phyloP scores from a whole-genome alignment of 2,797 vertebrate species.

The Chaenodraco wilsoni region DNA sequence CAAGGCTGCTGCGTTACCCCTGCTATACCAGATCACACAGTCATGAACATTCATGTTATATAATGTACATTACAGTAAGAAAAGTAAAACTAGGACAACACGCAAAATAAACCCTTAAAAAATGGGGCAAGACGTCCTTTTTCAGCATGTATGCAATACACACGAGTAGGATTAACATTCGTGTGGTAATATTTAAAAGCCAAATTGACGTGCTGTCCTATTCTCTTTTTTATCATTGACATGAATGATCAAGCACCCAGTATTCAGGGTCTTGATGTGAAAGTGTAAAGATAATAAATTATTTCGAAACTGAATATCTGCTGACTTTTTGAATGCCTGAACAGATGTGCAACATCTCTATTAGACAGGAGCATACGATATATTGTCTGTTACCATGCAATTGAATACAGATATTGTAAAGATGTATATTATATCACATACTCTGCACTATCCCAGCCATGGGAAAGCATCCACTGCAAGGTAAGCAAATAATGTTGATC shows the following conservation, averaged over 20 bases:
- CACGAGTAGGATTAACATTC: too few species aligned
- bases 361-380: background rate
- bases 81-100: too few species aligned
- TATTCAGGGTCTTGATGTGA: too few species aligned
- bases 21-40: background rate
- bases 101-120: too few species aligned
- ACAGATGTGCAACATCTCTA: background rate
- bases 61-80: background rate
- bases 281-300: background rate
- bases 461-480: background rate
- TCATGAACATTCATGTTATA: background rate
- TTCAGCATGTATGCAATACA: too few species aligned
- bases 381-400: background rate
- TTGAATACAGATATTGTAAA: background rate
- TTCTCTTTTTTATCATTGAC: too few species aligned
- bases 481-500: background rate
- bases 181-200: too few species aligned
- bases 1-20: background rate
- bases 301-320: background rate
- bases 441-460: background rate
- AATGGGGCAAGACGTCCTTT: too few species aligned
- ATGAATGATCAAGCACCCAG: too few species aligned
- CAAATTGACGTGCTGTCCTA: too few species aligned
- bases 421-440: background rate
- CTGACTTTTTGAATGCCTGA: background rate